phyloP scores from a whole-genome alignment of 2,888 invertebrate species.

The Dione vanillae region DNA sequence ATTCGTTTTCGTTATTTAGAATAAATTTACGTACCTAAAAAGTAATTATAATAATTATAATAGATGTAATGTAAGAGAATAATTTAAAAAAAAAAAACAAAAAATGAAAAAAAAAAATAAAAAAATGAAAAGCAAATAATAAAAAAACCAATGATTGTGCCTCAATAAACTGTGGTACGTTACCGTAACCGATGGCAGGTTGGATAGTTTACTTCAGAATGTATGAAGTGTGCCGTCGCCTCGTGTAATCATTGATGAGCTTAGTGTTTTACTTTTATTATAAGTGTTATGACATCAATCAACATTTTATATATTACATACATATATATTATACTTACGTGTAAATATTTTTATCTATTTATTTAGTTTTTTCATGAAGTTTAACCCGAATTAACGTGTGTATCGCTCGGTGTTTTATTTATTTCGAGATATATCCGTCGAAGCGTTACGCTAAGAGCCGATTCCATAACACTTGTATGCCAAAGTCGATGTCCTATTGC shows the following conservation, averaged over 20 bases:
- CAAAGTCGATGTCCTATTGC: slow-evolving; percentile 81
- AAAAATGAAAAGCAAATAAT: slow-evolving; percentile 77
- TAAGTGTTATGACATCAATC: slow-evolving; percentile 84
- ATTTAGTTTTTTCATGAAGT: slow-evolving; percentile 80
- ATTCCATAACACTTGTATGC: slow-evolving; percentile 75
- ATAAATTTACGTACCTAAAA: slow-evolving; percentile 83
- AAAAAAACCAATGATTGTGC: slow-evolving; percentile 84
- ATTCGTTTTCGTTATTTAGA: slow-evolving; percentile 84
- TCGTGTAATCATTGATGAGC: slow-evolving; percentile 83
- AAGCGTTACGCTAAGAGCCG: slow-evolving; percentile 27
- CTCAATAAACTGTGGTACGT: slow-evolving; percentile 85
- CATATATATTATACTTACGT: slow-evolving; percentile 71
- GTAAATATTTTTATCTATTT: slow-evolving; percentile 82
- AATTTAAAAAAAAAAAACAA: slow-evolving; percentile 58
- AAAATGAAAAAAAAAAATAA: slow-evolving; percentile 59
- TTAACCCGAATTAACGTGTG: slow-evolving; percentile 72
- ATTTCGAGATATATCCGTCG: slow-evolving; percentile 48
- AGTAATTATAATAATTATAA: slow-evolving; percentile 82
- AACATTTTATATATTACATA: slow-evolving; percentile 73
- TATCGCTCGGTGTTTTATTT: slow-evolving; percentile 54
- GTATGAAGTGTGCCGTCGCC: slow-evolving; percentile 75
- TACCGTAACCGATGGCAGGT: slow-evolving; percentile 82
- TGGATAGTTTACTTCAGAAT: slow-evolving; percentile 75
- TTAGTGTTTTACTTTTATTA: slow-evolving; percentile 83
- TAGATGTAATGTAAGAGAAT: slow-evolving; percentile 58